Conservation (phyloP, 2,797 vertebrate species). For the Hemitrygon akajei region DNA sequence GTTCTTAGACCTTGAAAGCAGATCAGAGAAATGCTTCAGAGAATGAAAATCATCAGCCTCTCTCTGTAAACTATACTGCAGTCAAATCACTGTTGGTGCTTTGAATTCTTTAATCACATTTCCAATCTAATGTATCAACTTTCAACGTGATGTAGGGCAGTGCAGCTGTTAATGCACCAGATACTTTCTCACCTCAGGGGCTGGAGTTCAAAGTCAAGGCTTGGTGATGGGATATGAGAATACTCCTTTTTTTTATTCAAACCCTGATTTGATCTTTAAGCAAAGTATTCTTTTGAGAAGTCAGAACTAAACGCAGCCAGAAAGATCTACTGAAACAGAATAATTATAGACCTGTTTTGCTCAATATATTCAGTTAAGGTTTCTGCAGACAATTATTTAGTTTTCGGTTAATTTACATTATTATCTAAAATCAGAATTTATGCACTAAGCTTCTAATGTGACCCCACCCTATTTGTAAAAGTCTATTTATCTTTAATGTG, state of each 20-base stretch:
- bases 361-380: not conserved
- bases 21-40: not conserved
- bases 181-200: constrained; percentile 12
- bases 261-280: not conserved
- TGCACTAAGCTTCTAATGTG: not conserved
- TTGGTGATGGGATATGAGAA: not conserved
- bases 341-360: not conserved
- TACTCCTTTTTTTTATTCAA: not conserved
- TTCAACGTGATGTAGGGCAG: not conserved
- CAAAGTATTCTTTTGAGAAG: not conserved
- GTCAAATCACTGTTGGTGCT: not conserved
- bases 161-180: constrained; percentile 1
- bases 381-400: not conserved
- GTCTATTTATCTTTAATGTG: not conserved
- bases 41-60: not conserved
- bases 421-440: not conserved
- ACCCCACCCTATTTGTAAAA: not conserved
- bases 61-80: not conserved
- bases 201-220: not conserved
- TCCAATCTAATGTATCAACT: not conserved
- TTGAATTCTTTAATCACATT: not conserved
- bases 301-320: not conserved
- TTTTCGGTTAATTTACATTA: not conserved
- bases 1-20: not conserved
- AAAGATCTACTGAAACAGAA: not conserved